phyloP scores from a whole-genome alignment of 1,140 invertebrate species.

The Drosophila jambulina region DNA sequence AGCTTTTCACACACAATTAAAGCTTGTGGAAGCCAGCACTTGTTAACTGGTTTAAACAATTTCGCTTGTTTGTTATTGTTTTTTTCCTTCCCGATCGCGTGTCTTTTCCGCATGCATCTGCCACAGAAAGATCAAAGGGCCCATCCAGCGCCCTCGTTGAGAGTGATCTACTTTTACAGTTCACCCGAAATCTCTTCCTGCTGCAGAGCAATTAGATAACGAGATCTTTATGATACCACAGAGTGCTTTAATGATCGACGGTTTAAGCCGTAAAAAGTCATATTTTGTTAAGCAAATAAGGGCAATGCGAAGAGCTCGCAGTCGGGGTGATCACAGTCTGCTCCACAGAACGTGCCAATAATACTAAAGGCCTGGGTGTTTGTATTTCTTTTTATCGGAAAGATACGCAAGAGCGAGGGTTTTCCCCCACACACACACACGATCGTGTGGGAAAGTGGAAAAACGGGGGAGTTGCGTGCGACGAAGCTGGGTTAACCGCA shows the following conservation, averaged over 20 bases:
- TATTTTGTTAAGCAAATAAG: constrained; percentile 48
- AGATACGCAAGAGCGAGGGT: constrained; percentile 38
- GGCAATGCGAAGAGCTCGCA: constrained; percentile 30
- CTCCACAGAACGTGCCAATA: constrained; percentile 48
- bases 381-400: constrained; percentile 31
- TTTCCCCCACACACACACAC: constrained; percentile 27
- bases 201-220: constrained; percentile 32
- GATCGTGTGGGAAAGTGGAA: constrained; percentile 10
- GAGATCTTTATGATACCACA: constrained; percentile 42
- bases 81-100: constrained; percentile 4
- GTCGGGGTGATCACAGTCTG: constrained; percentile 17
- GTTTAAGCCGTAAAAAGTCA: constrained; percentile 38
- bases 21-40: constrained; percentile 28
- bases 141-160: neutral
- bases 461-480: constrained; percentile 4
- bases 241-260: constrained; percentile 35
- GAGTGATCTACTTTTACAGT: constrained; percentile 31
- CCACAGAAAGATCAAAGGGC: constrained; percentile 37
- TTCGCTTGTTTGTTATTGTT: constrained; percentile 20
- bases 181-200: constrained; percentile 18
- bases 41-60: constrained; percentile 48
- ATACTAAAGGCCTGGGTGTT: constrained; percentile 22
- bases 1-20: constrained; percentile 9
- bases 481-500: constrained; percentile 50
- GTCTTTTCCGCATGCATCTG: constrained; percentile 47